Conservation (phyloP, 1,140 invertebrate genomes). For the Bombus breviceps region DNA sequence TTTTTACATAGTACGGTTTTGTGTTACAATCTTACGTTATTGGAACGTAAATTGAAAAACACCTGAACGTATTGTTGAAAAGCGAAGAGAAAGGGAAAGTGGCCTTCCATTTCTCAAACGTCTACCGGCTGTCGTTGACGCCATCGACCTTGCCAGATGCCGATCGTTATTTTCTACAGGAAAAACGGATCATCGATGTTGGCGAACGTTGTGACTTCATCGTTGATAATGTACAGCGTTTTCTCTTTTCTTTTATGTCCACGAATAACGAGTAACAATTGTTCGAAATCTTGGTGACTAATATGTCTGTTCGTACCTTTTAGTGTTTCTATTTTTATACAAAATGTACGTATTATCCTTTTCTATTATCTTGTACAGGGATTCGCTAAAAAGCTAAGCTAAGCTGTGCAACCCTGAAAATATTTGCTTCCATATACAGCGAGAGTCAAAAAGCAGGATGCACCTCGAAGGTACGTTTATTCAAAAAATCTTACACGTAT, state of each 20-base stretch:
- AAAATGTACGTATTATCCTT: too few species aligned
- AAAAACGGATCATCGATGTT: slow-evolving; percentile 22
- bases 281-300: too few species aligned
- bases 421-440: too few species aligned
- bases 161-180: slow-evolving; percentile 30
- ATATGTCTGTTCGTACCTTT: too few species aligned
- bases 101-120: slow-evolving; percentile 55
- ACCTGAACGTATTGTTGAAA: slow-evolving; percentile 23
- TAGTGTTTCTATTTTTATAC: too few species aligned
- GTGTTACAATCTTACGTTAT: slow-evolving; percentile 1
- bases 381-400: too few species aligned
- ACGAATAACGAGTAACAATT: not conserved
- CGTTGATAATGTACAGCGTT: not conserved
- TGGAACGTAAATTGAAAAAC: not conserved
- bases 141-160: slow-evolving; percentile 52
- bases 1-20: not conserved
- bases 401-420: too few species aligned
- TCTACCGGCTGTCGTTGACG: slow-evolving; percentile 28
- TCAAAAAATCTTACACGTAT: too few species aligned
- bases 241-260: not conserved
- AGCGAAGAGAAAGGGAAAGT: slow-evolving; percentile 55
- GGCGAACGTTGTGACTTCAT: not conserved
- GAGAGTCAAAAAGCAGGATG: too few species aligned
- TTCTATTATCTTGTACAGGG: too few species aligned
- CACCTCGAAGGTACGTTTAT: too few species aligned